phyloP scores from a whole-genome alignment of 2,797 vertebrate species.

The Danio choprae region DNA sequence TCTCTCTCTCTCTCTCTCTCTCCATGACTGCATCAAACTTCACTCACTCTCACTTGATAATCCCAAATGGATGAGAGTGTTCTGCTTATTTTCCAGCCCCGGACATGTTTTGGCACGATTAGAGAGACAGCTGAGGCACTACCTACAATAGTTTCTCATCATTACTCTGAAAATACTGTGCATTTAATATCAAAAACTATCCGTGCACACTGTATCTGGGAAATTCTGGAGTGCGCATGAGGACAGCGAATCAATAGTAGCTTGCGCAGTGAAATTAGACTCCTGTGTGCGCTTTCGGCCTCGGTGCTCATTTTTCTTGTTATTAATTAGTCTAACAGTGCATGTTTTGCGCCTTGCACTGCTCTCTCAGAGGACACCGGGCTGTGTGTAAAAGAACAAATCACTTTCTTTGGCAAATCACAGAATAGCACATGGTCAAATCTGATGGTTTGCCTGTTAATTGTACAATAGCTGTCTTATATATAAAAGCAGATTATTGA shows the following conservation, averaged over 20 bases:
- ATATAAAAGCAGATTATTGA: neutral
- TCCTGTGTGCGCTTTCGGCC: conserved; percentile 25
- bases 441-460: neutral
- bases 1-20: conserved; percentile 63
- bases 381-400: neutral
- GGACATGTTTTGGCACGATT: conserved; percentile 56
- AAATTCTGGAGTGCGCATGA: conserved; percentile 17
- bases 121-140: neutral
- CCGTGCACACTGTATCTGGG: neutral
- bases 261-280: conserved; percentile 37
- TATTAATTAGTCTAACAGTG: conserved; percentile 40
- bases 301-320: conserved; percentile 23
- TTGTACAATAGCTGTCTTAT: neutral
- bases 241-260: conserved; percentile 30
- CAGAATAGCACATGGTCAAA: neutral
- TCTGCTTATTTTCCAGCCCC: conserved; percentile 29
- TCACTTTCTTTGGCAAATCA: neutral
- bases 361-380: conserved; percentile 17
- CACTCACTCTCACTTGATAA: conserved; percentile 33
- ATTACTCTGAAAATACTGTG: conserved; percentile 33
- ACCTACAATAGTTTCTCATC: neutral
- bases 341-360: conserved; percentile 4
- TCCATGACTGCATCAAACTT: conserved; percentile 51
- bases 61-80: conserved; percentile 51
- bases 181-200: neutral